These are phyloP conservation scores for Lamprotornis superbus DNA, from an alignment of 2,113 vertebrate species.

Conservation along the genomic window DNA sequence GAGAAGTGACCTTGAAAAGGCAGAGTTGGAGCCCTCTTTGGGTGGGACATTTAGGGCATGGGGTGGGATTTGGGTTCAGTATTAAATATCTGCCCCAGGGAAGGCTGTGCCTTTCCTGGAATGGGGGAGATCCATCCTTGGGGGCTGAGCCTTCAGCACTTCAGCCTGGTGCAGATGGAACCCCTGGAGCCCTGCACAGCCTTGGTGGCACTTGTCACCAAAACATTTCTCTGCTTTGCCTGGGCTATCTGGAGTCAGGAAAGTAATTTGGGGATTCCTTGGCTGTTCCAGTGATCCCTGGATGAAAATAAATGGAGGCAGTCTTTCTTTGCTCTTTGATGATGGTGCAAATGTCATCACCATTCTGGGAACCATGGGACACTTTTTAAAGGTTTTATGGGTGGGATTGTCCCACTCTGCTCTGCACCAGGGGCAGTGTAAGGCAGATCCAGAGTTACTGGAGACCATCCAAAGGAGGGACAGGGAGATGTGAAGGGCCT, in stretches of 20 bases:
- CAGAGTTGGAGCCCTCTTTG: background rate
- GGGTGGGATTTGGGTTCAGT: background rate
- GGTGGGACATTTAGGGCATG: background rate
- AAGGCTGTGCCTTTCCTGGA: background rate
- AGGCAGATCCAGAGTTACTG: background rate
- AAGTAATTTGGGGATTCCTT: background rate
- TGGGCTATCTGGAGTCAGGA: background rate
- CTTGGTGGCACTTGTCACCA: background rate
- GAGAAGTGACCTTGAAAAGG: background rate
- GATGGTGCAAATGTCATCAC: background rate
- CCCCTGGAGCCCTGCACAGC: background rate
- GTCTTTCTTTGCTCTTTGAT: background rate
- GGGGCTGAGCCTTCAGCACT: background rate
- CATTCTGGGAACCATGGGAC: background rate
- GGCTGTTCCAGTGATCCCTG: background rate
- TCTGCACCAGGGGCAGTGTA: background rate
- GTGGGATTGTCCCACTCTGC: background rate
- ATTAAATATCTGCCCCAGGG: background rate
- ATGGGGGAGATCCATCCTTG: fast-evolving
- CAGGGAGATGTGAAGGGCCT: background rate
- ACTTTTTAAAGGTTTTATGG: background rate
- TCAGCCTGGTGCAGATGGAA: background rate
- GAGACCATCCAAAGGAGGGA: background rate
- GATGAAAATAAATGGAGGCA: background rate
- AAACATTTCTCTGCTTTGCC: background rate